Base-by-base conservation (phyloP, 1,140 invertebrate species). In the Nasonia vitripennis region DNA sequence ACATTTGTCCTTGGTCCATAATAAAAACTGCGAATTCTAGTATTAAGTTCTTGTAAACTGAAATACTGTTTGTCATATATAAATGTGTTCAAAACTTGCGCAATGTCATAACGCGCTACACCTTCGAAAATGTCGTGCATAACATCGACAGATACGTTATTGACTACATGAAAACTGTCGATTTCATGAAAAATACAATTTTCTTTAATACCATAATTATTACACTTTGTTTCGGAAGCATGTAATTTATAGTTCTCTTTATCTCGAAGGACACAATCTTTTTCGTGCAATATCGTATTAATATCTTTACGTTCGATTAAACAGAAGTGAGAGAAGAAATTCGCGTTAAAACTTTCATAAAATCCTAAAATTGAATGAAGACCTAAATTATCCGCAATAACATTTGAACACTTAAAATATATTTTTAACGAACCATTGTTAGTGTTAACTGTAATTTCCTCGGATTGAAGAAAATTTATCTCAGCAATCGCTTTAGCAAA, bases 301-400 rank as follows among this genome's bases (percentile, higher is more conserved):
- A 82, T 78, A 23, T 86, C 41, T 34, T 68, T 78, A 17, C 68
- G 2, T 37, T 74, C 14, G 12, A 31, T 83, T 23, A 86, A 71
- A 75, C 86, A 88, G 73, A 87, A 86, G 48, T 82, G 74, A 23
- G 86, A 88, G 20, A 78, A 75, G 31, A 41, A 73, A 45, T 86
- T 86, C 55, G 86, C 55, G 73, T 4, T 81, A 37, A 88, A 89
- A 27, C 87, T 77, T 51, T 34, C 83, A 68, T n/a, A 68, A 48
- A 88, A 89, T 27, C 87, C 88, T 62, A 88, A 68, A 20, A 88
- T 83, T 31, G 79, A 74, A 83, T 88, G 34, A 5, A 87, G 41
- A 55, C 78, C 86, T 51, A 78, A 23, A 78, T 78, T 78, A 55
- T 78, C 45, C 6, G n/a, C 75, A 78, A 84, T 86, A 10, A 87